Conservation (phyloP, 37 sponge, comb jelly and placozoan genomes). For the Lycopodina hypogea region DNA sequence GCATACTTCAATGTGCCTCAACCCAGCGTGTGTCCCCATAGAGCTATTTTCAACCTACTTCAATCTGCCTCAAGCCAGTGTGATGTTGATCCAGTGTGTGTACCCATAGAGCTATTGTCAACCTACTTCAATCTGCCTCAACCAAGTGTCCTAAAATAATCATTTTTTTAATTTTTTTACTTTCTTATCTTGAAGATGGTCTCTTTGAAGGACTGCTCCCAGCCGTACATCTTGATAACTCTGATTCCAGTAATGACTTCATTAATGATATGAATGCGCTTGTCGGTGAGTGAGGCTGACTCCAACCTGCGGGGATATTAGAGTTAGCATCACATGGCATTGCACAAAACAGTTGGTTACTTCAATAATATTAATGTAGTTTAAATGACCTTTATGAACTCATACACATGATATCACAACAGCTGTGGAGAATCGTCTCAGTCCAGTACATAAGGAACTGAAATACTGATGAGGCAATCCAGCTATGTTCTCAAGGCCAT, state of each 20-base stretch:
- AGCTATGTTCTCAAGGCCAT: no score
- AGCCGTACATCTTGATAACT: constrained; percentile 90
- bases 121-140: not conserved
- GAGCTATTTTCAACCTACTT: no score
- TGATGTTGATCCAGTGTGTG: no score
- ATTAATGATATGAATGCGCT: constrained; percentile 71
- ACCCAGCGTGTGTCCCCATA: no score
- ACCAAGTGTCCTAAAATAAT: not conserved
- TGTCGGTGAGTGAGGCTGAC: constrained; percentile 68
- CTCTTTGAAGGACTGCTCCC: constrained; percentile 80
- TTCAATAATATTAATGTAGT: not conserved
- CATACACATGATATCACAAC: not conserved
- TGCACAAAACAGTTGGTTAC: constrained; percentile 1
- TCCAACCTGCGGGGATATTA: constrained; percentile 47
- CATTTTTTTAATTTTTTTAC: constrained; percentile 15
- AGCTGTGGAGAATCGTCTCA: not conserved
- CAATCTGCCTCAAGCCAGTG: no score
- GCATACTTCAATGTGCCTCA: not conserved
- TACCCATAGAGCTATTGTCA: no score
- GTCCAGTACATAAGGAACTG: not conserved
- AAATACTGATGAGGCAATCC: no score
- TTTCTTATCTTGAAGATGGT: constrained; percentile 48
- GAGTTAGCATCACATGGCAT: not conserved
- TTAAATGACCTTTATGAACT: not conserved
- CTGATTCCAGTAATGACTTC: constrained; percentile 84